Base-by-base conservation (phyloP, 1,140 invertebrate species). In the Hetaerina americana region DNA sequence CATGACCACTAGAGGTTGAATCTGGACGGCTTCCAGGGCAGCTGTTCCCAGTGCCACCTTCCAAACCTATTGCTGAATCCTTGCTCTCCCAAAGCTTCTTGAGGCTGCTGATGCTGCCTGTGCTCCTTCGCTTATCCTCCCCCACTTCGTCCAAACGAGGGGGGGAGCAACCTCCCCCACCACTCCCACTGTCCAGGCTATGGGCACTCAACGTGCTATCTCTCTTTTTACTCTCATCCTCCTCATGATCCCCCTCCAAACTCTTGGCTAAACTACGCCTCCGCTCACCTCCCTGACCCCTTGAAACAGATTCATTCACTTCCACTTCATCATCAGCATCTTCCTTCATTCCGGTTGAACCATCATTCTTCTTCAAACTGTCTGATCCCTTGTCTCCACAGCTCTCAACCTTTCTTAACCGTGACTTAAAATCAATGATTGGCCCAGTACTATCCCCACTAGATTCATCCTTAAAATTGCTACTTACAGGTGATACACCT, bases 81-180 rank as follows among this genome's bases (percentile, higher is more conserved):
- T 87, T 90, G 57, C 88, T 88, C 81, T 95, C 94, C 94, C 94
- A 96, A 26, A 96, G 81, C 80, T 94, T 94, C 78, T 95, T 96
- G 74, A 96, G 84, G 79, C 91, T 96, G 79, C 89, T 94, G 78
- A 97, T 96, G 81, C 93, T 95, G 69, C 94, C 93, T 29, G 93
- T 95, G 79, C 93, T 95, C 69, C 91, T 88, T n/a, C 93, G 83
- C 79, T 96, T 96, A 77, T 94, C 92, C 72, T 93, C 90, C 2
- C 40, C 40, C 15, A 57, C 40, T 57, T 57, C 40, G 22, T 57
- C 40, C 22, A 57, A 57, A n/a, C 40, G 40, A 57, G 40, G 40
- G 10, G 40, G 40, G 22, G 40, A 57, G 22, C 40, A 57, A 82
- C 84, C 72, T 90, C 89, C n/a, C 90, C 89, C 1, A 83, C 84